Conservation (phyloP, 2,888 invertebrate genomes). For the Standfussiana lucernea region DNA sequence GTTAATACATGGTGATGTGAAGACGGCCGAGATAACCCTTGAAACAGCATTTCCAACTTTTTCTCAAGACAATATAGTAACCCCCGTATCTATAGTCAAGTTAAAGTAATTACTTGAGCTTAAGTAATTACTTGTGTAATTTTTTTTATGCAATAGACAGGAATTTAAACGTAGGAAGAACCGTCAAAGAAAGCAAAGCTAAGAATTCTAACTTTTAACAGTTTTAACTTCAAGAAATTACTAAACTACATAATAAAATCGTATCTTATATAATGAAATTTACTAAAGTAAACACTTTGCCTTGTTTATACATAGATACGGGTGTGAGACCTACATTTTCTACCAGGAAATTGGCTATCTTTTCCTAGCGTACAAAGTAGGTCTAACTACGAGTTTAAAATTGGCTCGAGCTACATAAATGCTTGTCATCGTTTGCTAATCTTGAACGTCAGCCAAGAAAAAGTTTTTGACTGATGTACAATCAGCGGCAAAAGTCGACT, state of each 20-base stretch:
- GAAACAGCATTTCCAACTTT: not conserved
- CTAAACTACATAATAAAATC: too few species aligned
- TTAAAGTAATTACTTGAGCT: too few species aligned
- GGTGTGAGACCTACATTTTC: not conserved
- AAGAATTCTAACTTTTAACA: too few species aligned
- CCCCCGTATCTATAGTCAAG: too few species aligned
- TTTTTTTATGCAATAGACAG: too few species aligned
- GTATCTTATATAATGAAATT: too few species aligned
- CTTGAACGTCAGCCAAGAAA: slow-evolving; percentile 3
- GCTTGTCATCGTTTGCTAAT: slow-evolving; percentile 30
- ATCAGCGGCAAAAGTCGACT: not conserved
- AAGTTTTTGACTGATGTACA: slow-evolving; percentile 5
- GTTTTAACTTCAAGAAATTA: too few species aligned
- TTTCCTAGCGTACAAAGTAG: not conserved
- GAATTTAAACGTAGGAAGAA: too few species aligned
- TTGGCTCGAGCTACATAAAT: not conserved
- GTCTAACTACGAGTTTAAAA: not conserved
- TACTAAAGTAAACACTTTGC: too few species aligned
- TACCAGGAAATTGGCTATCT: not conserved
- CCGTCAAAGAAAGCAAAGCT: too few species aligned
- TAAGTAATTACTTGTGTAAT: too few species aligned
- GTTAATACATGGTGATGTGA: not conserved
- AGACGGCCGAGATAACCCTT: not conserved
- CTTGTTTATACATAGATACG: too few species aligned
- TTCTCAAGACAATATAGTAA: not conserved